Percentiles rank a stretch among this genome's conserved stretches.
phyloP scores from a whole-genome alignment of 1,140 invertebrate species.

The Rhopalosiphum maidis region DNA sequence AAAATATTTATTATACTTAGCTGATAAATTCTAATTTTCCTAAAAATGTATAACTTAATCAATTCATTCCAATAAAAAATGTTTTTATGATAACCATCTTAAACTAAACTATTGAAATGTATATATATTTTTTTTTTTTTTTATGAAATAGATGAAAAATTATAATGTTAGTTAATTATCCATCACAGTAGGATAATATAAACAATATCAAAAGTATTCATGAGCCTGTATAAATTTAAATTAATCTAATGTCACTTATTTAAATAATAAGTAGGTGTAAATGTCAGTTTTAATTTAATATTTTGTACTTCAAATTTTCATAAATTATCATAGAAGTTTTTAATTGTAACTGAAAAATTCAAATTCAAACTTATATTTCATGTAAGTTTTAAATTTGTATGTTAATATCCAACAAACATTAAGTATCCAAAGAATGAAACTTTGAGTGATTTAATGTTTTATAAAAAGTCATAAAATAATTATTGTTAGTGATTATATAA shows the following conservation, averaged over 20 bases:
- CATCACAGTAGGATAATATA: not conserved
- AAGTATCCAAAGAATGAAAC: not conserved
- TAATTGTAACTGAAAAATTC: too few relatives aligned
- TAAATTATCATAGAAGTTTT: not conserved
- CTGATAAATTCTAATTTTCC: too few relatives aligned
- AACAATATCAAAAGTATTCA: not conserved
- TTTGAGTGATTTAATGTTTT: not conserved
- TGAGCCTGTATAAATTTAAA: not conserved
- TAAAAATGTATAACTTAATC: too few relatives aligned
- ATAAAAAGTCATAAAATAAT: not conserved
- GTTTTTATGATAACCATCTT: too few relatives aligned
- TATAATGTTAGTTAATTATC: not conserved
- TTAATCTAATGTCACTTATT: too few relatives aligned
- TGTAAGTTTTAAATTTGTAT: not conserved
- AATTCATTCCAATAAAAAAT: too few relatives aligned
- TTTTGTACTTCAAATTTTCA: not conserved
- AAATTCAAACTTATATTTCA: too few relatives aligned
- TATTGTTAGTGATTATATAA: not conserved
- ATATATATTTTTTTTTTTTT: too few relatives aligned
- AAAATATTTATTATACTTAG: too few relatives aligned
- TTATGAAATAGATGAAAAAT: too few relatives aligned
- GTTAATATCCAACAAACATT: not conserved
- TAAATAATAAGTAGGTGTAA: not conserved
- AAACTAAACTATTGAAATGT: too few relatives aligned
- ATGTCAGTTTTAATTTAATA: not conserved